These are phyloP conservation scores for Nymphalis io DNA, from an alignment of 1,140 invertebrate genomes.

Conservation along the genomic window DNA sequence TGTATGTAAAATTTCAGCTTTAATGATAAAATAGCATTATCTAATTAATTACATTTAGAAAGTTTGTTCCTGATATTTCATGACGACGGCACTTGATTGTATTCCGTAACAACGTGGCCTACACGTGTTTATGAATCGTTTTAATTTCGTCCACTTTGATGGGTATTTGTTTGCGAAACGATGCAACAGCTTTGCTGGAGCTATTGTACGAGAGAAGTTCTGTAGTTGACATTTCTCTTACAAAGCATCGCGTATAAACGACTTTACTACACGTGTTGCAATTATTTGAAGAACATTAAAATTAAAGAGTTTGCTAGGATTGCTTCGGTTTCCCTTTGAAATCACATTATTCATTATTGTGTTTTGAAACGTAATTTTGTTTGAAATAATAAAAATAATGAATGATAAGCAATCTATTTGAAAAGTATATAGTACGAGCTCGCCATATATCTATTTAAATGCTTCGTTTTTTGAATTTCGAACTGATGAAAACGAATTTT, in stretches of 20 bases:
- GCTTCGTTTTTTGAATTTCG: too few relatives aligned
- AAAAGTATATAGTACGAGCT: too few relatives aligned
- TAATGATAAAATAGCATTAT: background rate
- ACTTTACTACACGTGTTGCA: background rate
- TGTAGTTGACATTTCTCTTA: constrained; percentile 2
- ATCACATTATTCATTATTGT: background rate
- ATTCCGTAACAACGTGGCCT: constrained; percentile 1
- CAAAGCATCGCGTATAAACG: background rate
- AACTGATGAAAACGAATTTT: too few relatives aligned
- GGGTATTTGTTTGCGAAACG: background rate
- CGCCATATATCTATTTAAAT: too few relatives aligned
- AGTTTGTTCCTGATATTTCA: background rate
- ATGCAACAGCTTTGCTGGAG: background rate
- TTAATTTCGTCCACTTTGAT: constrained; percentile 1
- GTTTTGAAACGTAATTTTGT: background rate
- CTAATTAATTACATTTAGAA: background rate
- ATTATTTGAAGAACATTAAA: background rate
- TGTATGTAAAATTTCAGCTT: background rate
- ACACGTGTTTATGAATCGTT: constrained; percentile 8
- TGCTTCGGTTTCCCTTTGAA: background rate
- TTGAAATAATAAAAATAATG: too few relatives aligned
- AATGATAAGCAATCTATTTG: too few relatives aligned
- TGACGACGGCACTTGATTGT: background rate
- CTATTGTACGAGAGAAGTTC: background rate
- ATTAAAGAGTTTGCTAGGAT: background rate